Evolutionary conservation across 1,140 invertebrate species (phyloP).

Genomic region (Planococcus citri): DNA sequence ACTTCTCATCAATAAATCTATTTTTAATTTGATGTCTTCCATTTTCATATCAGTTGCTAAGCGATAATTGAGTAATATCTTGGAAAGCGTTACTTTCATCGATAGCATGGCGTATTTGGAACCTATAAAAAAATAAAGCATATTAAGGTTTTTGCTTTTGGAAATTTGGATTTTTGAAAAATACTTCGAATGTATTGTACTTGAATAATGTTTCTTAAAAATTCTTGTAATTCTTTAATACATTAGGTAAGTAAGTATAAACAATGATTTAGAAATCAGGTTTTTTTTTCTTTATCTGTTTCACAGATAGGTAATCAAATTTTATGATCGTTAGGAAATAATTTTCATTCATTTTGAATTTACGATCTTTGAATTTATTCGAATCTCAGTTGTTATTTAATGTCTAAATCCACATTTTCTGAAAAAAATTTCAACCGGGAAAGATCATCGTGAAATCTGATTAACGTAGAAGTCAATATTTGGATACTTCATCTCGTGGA

Average conservation of each 20-base stretch:
- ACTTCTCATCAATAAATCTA: constrained; percentile 27
- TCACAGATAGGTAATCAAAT: not conserved
- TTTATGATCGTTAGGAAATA: too few relatives aligned
- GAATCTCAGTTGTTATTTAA: too few relatives aligned
- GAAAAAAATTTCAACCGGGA: too few relatives aligned
- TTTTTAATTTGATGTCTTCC: constrained; percentile 27
- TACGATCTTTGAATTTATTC: too few relatives aligned
- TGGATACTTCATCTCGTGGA: too few relatives aligned
- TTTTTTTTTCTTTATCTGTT: not conserved
- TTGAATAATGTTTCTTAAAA: not conserved
- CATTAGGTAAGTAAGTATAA: too few relatives aligned
- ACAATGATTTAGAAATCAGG: not conserved
- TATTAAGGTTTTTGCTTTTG: not conserved
- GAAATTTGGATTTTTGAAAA: not conserved
- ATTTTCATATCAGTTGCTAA: constrained; percentile 25
- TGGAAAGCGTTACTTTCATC: constrained; percentile 26
- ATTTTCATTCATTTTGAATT: too few relatives aligned
- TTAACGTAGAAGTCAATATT: too few relatives aligned
- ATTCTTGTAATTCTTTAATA: too few relatives aligned
- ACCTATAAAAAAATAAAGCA: constrained; percentile 21
- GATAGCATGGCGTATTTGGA: constrained; percentile 27
- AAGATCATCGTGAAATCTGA: too few relatives aligned
- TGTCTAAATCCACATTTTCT: too few relatives aligned
- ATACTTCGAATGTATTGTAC: too few relatives aligned
- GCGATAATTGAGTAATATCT: constrained; percentile 25